These are phyloP conservation scores for Pseudeuparius sepicola DNA, from an alignment of 2,888 invertebrate species.

Conservation along the genomic window DNA sequence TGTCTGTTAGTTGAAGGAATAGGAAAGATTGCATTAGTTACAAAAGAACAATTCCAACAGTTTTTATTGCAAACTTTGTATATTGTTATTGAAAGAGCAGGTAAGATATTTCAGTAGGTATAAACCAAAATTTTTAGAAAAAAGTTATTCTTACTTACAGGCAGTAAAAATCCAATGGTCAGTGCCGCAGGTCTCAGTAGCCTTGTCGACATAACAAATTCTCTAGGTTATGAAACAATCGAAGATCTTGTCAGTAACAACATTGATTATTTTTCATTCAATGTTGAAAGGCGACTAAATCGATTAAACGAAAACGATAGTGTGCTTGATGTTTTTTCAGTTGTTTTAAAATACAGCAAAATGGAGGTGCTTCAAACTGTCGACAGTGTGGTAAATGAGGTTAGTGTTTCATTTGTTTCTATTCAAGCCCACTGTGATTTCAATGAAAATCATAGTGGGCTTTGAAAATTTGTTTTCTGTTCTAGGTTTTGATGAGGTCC, in stretches of 20 bases:
- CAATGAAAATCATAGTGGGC: too few relatives aligned
- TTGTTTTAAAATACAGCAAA: slow-evolving; percentile 62
- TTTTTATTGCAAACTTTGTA: slow-evolving; percentile 58
- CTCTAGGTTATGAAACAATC: slow-evolving; percentile 46
- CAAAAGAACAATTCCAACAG: slow-evolving; percentile 46
- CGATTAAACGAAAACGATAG: slow-evolving; percentile 52
- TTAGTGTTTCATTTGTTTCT: too few relatives aligned
- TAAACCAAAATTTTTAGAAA: too few relatives aligned
- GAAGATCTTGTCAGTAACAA: slow-evolving; percentile 55
- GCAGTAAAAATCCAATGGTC: slow-evolving; percentile 44
- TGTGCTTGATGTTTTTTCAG: slow-evolving; percentile 60
- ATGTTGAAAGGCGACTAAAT: slow-evolving; percentile 55
- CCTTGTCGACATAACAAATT: slow-evolving; percentile 46
- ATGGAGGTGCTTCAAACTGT: slow-evolving; percentile 53
- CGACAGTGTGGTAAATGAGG: slow-evolving; percentile 58
- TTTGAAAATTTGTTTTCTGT: slow-evolving; percentile 1
- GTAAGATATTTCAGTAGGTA: slow-evolving; percentile 35
- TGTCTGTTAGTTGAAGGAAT: slow-evolving; percentile 63
- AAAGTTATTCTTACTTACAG: too few relatives aligned
- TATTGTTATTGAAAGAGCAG: slow-evolving; percentile 59
- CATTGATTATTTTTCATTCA: slow-evolving; percentile 64
- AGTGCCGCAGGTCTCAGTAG: slow-evolving; percentile 51
- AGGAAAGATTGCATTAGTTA: slow-evolving; percentile 48
- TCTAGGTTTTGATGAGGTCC: slow-evolving; percentile 50
- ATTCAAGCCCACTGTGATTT: too few relatives aligned